A percentile compares a stretch with the other conserved stretches of the same genome.
phyloP scores from a whole-genome alignment of 2,888 invertebrate genomes.

The Leptinotarsa peninsularis region DNA sequence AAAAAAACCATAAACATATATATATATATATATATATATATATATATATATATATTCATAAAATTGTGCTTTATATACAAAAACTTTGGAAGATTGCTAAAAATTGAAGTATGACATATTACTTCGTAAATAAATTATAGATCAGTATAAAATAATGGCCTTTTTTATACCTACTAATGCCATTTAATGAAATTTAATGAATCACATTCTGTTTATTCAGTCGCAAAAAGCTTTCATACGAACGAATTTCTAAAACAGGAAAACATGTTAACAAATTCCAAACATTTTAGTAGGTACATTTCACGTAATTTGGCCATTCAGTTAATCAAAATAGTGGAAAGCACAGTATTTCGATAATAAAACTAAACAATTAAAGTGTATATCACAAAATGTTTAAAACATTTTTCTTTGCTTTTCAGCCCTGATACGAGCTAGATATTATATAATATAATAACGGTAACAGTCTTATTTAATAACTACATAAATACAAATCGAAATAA shows the following conservation, averaged over 20 bases:
- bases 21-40: too few relatives aligned
- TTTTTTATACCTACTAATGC: slow-evolving; percentile 21
- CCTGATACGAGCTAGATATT: slow-evolving; percentile 56
- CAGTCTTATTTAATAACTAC: slow-evolving; percentile 67
- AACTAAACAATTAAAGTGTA: slow-evolving; percentile 60
- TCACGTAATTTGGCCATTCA: slow-evolving; percentile 60
- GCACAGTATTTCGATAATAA: slow-evolving; percentile 58
- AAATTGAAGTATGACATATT: slow-evolving; percentile 51
- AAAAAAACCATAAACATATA: slow-evolving; percentile 32
- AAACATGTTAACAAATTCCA: slow-evolving; percentile 27
- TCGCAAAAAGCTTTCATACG: not conserved
- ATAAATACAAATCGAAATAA: slow-evolving; percentile 59
- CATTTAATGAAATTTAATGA: not conserved
- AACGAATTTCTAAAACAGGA: not conserved
- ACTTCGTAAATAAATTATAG: slow-evolving; percentile 47
- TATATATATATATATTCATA: slow-evolving; percentile 31
- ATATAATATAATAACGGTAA: slow-evolving; percentile 65
- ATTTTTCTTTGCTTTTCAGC: slow-evolving; percentile 63
- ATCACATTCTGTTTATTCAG: slow-evolving; percentile 5
- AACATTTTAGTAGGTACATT: slow-evolving; percentile 37
- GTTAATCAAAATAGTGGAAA: slow-evolving; percentile 56
- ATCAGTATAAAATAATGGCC: slow-evolving; percentile 33
- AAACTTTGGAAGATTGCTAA: slow-evolving; percentile 55
- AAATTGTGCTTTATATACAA: slow-evolving; percentile 51
- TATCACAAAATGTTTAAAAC: slow-evolving; percentile 67